Percentiles rank a stretch among this genome's conserved stretches.
Evolutionary conservation across 2,113 vertebrate genomes (phyloP).

Genomic region (Oncorhynchus mykiss): DNA sequence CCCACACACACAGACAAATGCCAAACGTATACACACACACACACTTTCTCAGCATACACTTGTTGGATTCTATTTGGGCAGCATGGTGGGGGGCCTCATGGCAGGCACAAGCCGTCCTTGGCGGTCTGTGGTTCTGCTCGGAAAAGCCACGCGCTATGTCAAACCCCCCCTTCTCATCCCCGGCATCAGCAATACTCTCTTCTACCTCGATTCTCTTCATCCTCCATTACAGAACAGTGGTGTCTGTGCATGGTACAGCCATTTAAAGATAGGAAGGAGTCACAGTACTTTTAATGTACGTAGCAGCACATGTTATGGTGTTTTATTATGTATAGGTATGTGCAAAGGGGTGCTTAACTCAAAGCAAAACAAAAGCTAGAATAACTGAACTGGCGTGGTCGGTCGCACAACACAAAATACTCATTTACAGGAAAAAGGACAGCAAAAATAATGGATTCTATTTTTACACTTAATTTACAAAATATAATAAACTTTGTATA

Average conservation of each 20-base stretch:
- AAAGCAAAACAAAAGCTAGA: slow-evolving; percentile 44
- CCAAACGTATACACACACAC: background rate
- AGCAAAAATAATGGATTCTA: slow-evolving; percentile 77
- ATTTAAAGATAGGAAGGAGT: slow-evolving; percentile 12
- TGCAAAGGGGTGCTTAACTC: slow-evolving; percentile 76
- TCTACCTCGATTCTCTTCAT: background rate
- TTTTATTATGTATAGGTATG: slow-evolving; percentile 73
- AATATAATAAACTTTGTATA: slow-evolving; percentile 82
- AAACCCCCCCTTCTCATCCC: slow-evolving; percentile 8
- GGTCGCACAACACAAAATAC: slow-evolving; percentile 70
- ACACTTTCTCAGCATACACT: background rate
- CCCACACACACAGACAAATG: background rate
- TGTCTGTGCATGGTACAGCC: background rate
- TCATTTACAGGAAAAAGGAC: slow-evolving; percentile 75
- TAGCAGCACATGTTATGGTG: slow-evolving; percentile 62
- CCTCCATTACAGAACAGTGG: slow-evolving; percentile 4
- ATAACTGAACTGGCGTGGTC: slow-evolving; percentile 61
- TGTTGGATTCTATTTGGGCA: background rate
- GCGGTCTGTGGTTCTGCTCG: slow-evolving; percentile 53
- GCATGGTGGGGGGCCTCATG: slow-evolving; percentile 38
- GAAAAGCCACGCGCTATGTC: slow-evolving; percentile 9
- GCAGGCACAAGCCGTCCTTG: slow-evolving; percentile 46
- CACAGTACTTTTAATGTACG: slow-evolving; percentile 36
- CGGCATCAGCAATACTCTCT: slow-evolving; percentile 4
- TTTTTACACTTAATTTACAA: slow-evolving; percentile 92